Evolutionary conservation across 2,888 invertebrate species (phyloP), one percentile per base, ranked within the genome.

Genomic region (Macropis europaea): DNA sequence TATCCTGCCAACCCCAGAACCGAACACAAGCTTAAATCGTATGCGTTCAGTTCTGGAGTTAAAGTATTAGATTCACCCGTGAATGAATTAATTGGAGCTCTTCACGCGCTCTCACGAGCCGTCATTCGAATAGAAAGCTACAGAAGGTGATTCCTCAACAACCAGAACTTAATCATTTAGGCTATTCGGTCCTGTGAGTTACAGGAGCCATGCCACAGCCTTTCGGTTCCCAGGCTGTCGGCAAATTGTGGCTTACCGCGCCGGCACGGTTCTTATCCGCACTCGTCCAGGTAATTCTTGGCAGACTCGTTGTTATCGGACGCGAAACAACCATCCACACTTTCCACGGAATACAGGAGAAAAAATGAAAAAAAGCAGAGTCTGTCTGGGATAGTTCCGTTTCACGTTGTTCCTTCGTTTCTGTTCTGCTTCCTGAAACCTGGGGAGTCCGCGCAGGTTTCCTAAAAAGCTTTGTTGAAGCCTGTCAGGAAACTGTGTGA

Each of bases 201-300:
- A 57, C 52, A 53, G 30, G 64, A 60, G 7, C 36, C 50, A 34
- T 50, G 42, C 26, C 43, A 36, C 79, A 79, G 70, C 34, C 73
- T 48, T 68, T 48, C 7, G 43, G 60, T 79, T 79, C 78, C 79
- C 79, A 79, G 76, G 73, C 73, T 60, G 68, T 62, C 62, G 62
- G 78, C 68, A 66, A 76, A 79, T 73, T 78, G 78, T 73, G 79
- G 78, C 68, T 76, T 76, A 79, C 78, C 79, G 73, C 73, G 77
- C 70, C 68, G 50, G 77, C 73, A 78, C 78, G 60, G 64, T 76
- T 78, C 78, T 78, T 79, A 79, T 79, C 76, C 78, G 50, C 68
- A 73, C 73, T 79, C 79, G 53, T 78, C 52, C 68, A 63, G 53
- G 53, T 73, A 78, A 79, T 76, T 76, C 76, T 78, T 79, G 60